Percentiles rank a stretch among this genome's conserved stretches.
Conservation (phyloP, 1,140 invertebrate genomes). For the Chrysomallon squamiferum region DNA sequence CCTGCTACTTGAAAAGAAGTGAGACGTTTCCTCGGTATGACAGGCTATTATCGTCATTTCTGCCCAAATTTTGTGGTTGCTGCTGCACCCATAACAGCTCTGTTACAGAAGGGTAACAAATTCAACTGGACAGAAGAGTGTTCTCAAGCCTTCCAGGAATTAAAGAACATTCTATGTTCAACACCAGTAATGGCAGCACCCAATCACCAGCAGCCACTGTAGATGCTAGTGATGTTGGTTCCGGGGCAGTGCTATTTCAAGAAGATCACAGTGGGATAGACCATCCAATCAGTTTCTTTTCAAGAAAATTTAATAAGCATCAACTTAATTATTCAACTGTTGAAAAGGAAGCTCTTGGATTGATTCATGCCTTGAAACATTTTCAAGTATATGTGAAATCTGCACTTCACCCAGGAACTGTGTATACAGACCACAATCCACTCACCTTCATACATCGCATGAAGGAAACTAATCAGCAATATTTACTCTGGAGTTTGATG, state of each 20-base stretch:
- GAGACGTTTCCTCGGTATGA: background rate
- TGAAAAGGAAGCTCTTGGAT: constrained; percentile 11
- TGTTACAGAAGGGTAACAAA: no score
- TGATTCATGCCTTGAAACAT: constrained; percentile 2
- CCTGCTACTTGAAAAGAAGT: background rate
- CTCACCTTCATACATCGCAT: constrained; percentile 2
- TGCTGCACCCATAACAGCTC: background rate
- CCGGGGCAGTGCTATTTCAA: constrained; percentile 6
- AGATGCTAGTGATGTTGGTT: constrained; percentile 6
- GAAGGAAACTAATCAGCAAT: constrained; percentile 2
- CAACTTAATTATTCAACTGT: constrained; percentile 11
- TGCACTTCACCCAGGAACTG: background rate
- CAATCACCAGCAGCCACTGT: background rate
- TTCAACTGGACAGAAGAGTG: background rate
- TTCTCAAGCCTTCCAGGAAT: background rate
- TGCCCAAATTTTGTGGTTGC: background rate
- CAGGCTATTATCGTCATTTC: background rate
- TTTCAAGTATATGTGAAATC: constrained; percentile 5
- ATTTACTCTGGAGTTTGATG: background rate
- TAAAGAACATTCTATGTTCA: background rate
- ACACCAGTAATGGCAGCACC: background rate
- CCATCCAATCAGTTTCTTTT: constrained; percentile 13
- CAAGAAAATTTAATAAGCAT: constrained; percentile 9
- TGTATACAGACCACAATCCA: constrained; percentile 11
- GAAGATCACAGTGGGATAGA: background rate